Base-by-base conservation (phyloP, 2,797 vertebrate genomes). In the Eospalax fontanierii region DNA sequence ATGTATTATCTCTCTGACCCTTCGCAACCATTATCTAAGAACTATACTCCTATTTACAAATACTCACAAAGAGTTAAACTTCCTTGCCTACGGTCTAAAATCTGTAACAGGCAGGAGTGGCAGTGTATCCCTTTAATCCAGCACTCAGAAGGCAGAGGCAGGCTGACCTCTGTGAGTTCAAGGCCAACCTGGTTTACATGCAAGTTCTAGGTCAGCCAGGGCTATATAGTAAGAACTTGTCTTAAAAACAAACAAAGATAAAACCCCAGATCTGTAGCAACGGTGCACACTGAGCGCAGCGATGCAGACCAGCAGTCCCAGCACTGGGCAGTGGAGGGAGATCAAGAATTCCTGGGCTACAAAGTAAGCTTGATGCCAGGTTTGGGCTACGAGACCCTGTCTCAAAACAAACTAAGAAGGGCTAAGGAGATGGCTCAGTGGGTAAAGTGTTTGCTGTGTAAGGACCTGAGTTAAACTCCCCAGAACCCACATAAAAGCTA, bases 1-100 rank as follows among this genome's bases (percentile, higher is more conserved):
- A 54, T 54, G 50, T 14, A 74, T 82, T 46, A 35, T 59, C 33
- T 92, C 75, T 90, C 90, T 88, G 87, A 85, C 28, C 81, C 22
- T 63, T 78, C 46, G 88, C 11, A 91, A 75, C 30, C 78, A 21
- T 82, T 76, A 68, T 10, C 4, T 35, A 87, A 87, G 63, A 91
- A 50, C 26, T 70, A 65, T 73, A 50, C 35, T 83, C 12, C 40
- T 76, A 11, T 75, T 89, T 93, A 74, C 5, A 54, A 22, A 30
- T 30, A 54, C 73, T 94, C 21, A 57, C 26, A 91, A 86, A 70
- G 63, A 78, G 30, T 30, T 43, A 46, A 90, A 85, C n/a, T 1
- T 61, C 80, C 50, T 24, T 76, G 57, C 68, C 61, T 85, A 46
- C 73, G 73, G 43, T 70, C 21, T 65, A 6, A 66, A 21, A 11